Conservation (phyloP, 2,797 vertebrate species). For the Oryzias dopingdopingensis region DNA sequence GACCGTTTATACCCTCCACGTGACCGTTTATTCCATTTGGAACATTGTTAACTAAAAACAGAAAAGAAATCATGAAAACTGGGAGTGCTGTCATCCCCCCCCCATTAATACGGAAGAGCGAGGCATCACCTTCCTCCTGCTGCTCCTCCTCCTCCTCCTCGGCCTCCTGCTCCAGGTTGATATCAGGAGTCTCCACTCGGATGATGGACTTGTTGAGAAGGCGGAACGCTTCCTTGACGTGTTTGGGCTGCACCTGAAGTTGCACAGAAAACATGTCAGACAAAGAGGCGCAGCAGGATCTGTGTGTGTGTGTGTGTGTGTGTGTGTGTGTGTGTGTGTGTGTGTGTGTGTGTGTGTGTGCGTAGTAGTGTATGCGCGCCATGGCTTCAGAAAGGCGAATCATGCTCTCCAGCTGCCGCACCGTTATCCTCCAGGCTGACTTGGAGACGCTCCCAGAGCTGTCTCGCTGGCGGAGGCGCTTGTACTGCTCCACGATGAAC, state of each 20-base stretch:
- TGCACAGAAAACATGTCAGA: rapidly evolving
- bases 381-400: constrained; percentile 95
- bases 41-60: constrained; percentile 73
- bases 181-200: constrained; percentile 94
- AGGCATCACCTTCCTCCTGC: constrained; percentile 57
- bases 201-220: constrained; percentile 98
- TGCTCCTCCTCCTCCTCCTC: constrained; percentile 79
- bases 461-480: constrained; percentile 92
- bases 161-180: constrained; percentile 94
- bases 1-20: constrained; percentile 33
- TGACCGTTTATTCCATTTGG: constrained; percentile 78
- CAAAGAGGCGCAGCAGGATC: not conserved
- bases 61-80: no score
- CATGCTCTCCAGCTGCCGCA: constrained; percentile 97
- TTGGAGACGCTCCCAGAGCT: constrained; percentile 85
- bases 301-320: no score
- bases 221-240: constrained; percentile 97
- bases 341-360: no score
- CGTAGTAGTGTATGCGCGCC: constrained; percentile 90
- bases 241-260: constrained; percentile 95
- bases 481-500: constrained; percentile 98
- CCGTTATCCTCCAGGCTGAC: constrained; percentile 96
- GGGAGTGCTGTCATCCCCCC: no score
- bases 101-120: not conserved
- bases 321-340: no score